Base-by-base conservation (phyloP, 2,113 vertebrate genomes). In the Pseudorasbora parva region DNA sequence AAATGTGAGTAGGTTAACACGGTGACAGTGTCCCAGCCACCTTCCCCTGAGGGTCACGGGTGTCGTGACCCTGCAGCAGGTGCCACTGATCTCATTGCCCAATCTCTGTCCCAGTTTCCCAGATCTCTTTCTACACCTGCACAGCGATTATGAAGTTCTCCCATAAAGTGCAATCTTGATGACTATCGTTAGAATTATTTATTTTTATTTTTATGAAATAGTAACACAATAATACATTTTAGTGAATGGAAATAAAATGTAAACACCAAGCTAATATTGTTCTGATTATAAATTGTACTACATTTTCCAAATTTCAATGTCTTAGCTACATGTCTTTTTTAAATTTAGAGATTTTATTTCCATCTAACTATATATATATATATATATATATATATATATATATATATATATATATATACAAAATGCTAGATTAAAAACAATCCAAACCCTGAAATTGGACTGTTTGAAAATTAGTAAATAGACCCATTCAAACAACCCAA, bases 11-110 rank as follows among this genome's bases (percentile, higher is more conserved):
- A 57, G 47, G 9, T 57, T 62, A 74, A 43, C 73, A 30, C 19
- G 27, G 62, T 41, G 8, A 51, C 54, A 56, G 43, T 37, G 59
- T 81, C 81, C 81, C 23, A 33, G 49, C 62, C 78, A 83, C 84
- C 84, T 83, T 86, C 84, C 57, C 62, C 77, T 81, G 79, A 6
- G 72, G 81, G 87, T 86, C 81, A 81, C 4, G 7, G 15, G 60
- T 72, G 71, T 78, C 77, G 41, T 78, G 72, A 68, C 72, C 19
- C 62, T 72, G 60, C 84, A 84, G 84, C 72, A 45, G 81, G 87
- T 71, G 33, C 54, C n/a, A 17, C 66, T 82, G 78, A 84, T 41
- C 73, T 41, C 8, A 7, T 17, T 87, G 66, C 76, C 43, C 43
- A 43, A 43, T 66, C 45, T 4, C 83, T 85, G 79, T 19, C 73